Conservation (phyloP, 2,888 invertebrate genomes). For the Melolontha melolontha region DNA sequence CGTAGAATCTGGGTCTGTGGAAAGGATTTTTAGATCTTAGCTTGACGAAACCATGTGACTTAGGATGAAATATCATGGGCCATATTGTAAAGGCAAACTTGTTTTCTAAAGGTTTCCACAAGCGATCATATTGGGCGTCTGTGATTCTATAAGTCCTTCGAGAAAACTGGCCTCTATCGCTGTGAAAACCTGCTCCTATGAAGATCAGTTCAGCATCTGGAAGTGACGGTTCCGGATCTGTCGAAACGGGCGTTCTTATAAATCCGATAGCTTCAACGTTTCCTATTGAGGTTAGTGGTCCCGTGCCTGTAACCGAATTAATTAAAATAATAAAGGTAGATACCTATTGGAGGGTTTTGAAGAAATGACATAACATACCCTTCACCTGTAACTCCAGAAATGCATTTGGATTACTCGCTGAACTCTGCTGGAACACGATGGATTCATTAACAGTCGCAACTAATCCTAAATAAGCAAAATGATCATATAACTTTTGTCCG, state of each 20-base stretch:
- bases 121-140: constrained; percentile 68
- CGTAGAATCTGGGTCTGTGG: constrained; percentile 79
- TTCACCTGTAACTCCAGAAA: constrained; percentile 63
- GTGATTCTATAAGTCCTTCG: constrained; percentile 69
- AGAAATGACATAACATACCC: constrained; percentile 56
- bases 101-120: constrained; percentile 70
- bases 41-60: constrained; percentile 76
- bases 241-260: constrained; percentile 70
- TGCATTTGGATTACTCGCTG: constrained; percentile 61
- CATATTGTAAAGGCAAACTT: constrained; percentile 65
- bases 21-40: constrained; percentile 79
- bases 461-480: constrained; percentile 69
- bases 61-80: constrained; percentile 79
- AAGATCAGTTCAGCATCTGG: constrained; percentile 81
- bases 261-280: constrained; percentile 72
- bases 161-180: constrained; percentile 56
- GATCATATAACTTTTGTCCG: constrained; percentile 75
- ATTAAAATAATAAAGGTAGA: too few species aligned
- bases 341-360: too few species aligned
- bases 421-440: constrained; percentile 52
- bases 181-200: constrained; percentile 67
- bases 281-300: constrained; percentile 69
- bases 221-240: constrained; percentile 66
- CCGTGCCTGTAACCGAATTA: constrained; percentile 51
- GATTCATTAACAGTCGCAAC: constrained; percentile 64